Percentiles rank a stretch among this genome's conserved stretches.
These are phyloP conservation scores for Crax fasciolata DNA, from an alignment of 2,797 vertebrate genomes.

Conservation along the genomic window DNA sequence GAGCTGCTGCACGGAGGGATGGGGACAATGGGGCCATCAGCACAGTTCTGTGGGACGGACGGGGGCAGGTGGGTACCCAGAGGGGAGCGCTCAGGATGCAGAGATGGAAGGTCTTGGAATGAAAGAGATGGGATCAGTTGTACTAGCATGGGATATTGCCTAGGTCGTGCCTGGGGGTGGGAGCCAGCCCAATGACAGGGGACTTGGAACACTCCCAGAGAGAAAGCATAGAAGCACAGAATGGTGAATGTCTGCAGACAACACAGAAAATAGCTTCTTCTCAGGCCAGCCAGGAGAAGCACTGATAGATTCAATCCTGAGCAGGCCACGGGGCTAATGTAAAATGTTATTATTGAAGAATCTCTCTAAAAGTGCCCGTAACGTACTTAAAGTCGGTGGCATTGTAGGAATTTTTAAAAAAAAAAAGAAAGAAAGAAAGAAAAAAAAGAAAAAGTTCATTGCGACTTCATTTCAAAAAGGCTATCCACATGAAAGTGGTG, in stretches of 20 bases:
- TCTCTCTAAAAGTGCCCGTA: neutral
- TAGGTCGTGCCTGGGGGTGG: neutral
- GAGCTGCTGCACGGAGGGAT: neutral
- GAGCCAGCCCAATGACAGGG: neutral
- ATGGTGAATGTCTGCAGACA: neutral
- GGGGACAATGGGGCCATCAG: neutral
- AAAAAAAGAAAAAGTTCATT: conserved; percentile 33
- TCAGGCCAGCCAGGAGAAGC: neutral
- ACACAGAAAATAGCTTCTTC: neutral
- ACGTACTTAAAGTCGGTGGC: neutral
- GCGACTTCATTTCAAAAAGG: conserved; percentile 17
- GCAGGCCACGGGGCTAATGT: neutral
- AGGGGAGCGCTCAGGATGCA: neutral
- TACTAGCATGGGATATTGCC: fast-evolving
- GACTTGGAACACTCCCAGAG: neutral
- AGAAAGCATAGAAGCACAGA: neutral
- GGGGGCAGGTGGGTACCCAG: neutral
- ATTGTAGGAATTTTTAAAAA: conserved; percentile 22
- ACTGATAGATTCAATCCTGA: neutral
- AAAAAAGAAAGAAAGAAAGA: conserved; percentile 40
- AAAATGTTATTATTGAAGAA: neutral
- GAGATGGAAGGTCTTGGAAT: neutral
- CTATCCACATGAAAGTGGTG: conserved; percentile 30
- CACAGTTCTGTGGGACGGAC: neutral
- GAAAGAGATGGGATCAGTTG: neutral